A percentile compares a stretch with the other conserved stretches of the same genome.
phyloP scores from a whole-genome alignment of 2,797 vertebrate genomes.

The Australoheros facetus region DNA sequence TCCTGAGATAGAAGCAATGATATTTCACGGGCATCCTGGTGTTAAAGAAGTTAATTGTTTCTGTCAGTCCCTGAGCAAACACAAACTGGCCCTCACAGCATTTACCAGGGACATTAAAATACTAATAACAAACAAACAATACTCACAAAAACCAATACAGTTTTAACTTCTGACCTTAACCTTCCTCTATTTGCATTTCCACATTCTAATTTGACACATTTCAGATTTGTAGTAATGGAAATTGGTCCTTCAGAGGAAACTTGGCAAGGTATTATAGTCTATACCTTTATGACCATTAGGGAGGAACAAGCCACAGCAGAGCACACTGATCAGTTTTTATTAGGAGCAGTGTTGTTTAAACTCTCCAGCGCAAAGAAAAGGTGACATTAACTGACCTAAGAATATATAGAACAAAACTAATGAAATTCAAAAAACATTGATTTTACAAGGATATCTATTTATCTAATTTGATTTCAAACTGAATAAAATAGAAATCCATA shows the following conservation, averaged over 20 bases:
- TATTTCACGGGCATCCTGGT: slow-evolving; percentile 24
- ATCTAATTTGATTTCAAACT: neutral
- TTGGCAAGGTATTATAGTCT: neutral
- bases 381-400: neutral
- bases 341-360: neutral
- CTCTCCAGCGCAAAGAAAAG: neutral
- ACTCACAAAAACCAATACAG: neutral
- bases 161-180: slow-evolving; percentile 9
- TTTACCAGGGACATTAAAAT: slow-evolving; percentile 21
- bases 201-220: slow-evolving; percentile 9
- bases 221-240: neutral
- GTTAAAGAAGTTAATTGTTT: slow-evolving; percentile 62
- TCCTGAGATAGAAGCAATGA: slow-evolving; percentile 30
- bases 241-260: neutral
- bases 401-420: neutral
- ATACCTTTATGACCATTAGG: neutral
- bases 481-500: too few species aligned
- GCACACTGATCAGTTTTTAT: neutral
- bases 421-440: neutral
- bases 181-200: slow-evolving; percentile 5
- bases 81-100: slow-evolving; percentile 20
- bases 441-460: neutral
- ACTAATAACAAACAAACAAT: slow-evolving; percentile 9
- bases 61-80: slow-evolving; percentile 37
- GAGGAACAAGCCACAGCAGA: neutral